These are phyloP conservation scores for Shinisaurus crocodilurus DNA, from an alignment of 2,113 vertebrate species.

Conservation along the genomic window DNA sequence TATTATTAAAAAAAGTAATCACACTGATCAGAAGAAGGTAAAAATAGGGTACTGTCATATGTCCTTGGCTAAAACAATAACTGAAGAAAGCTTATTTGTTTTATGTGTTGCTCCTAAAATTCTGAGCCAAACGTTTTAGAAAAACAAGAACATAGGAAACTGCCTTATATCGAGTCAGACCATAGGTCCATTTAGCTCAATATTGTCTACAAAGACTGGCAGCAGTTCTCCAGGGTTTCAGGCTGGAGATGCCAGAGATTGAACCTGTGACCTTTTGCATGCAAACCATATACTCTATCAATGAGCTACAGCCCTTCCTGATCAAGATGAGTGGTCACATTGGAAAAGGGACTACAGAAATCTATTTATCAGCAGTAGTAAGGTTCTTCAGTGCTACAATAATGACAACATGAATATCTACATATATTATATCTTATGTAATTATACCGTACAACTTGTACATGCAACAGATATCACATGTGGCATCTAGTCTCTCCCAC, in stretches of 20 bases:
- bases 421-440: background rate
- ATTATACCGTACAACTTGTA: background rate
- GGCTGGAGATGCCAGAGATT: background rate
- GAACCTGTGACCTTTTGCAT: background rate
- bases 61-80: background rate
- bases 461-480: background rate
- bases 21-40: background rate
- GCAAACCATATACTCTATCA: background rate
- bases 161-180: background rate
- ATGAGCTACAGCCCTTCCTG: background rate
- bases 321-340: background rate
- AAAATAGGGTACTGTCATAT: background rate
- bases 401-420: background rate
- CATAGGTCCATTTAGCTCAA: background rate
- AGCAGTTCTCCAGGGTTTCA: background rate
- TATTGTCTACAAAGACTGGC: background rate
- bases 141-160: background rate
- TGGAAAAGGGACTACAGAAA: background rate
- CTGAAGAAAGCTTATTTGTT: background rate
- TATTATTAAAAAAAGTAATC: background rate
- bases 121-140: background rate
- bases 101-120: background rate
- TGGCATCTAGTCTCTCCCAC: background rate
- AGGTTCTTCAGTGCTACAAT: background rate
- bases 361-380: background rate